A percentile compares a stretch with the other conserved stretches of the same genome.
Evolutionary conservation across 2,797 vertebrate species (phyloP).

Genomic region (Acridotheres tristis): DNA sequence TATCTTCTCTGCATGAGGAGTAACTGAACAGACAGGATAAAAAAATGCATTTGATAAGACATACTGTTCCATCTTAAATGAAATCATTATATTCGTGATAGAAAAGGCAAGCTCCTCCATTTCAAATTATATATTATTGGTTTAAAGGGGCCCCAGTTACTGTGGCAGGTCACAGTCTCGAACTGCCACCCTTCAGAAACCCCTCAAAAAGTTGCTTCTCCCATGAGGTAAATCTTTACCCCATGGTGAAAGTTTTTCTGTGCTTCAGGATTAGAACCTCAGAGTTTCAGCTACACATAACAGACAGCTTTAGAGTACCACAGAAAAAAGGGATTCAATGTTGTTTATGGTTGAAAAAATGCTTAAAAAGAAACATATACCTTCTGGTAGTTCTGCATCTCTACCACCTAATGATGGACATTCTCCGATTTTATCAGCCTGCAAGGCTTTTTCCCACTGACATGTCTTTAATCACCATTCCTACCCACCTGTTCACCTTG

Average conservation of each 20-base stretch:
- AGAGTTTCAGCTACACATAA: not conserved
- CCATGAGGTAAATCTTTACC: not conserved
- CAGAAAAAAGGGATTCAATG: not conserved
- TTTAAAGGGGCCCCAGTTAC: not conserved
- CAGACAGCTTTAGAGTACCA: not conserved
- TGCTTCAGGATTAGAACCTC: not conserved
- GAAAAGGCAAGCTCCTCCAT: not conserved
- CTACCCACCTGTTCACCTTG: not conserved
- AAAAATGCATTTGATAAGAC: not conserved
- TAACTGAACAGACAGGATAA: not conserved
- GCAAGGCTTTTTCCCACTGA: not conserved
- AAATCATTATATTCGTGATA: not conserved
- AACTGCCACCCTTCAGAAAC: not conserved
- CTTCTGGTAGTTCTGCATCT: not conserved
- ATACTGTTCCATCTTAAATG: not conserved
- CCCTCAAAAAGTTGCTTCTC: not conserved
- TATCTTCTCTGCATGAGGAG: not conserved
- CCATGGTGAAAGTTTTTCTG: not conserved
- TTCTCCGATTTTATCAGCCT: not conserved
- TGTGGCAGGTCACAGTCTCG: not conserved
- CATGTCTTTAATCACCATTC: not conserved
- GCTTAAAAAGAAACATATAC: not conserved
- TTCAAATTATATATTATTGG: not conserved
- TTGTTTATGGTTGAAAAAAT: not conserved
- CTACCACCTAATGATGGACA: fast-evolving